These are phyloP conservation scores for Dallia pectoralis DNA, from an alignment of 2,797 vertebrate species.

Conservation along the genomic window DNA sequence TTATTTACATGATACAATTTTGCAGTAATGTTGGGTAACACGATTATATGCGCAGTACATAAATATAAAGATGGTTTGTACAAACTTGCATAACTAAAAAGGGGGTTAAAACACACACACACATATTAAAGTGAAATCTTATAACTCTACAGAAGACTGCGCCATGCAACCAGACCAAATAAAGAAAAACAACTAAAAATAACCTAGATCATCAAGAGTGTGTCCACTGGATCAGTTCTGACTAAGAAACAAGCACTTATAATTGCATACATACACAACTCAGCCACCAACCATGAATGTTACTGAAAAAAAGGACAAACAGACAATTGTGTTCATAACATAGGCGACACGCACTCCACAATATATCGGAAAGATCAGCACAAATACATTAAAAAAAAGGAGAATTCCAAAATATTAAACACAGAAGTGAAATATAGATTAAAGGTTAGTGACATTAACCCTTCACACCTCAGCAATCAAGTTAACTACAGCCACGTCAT, in stretches of 20 bases:
- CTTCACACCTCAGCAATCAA: conserved; percentile 49
- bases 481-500: conserved; percentile 47
- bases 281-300: conserved; percentile 25
- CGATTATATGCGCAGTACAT: conserved; percentile 73
- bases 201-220: conserved; percentile 26
- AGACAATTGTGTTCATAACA: conserved; percentile 35
- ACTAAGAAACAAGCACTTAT: conserved; percentile 41
- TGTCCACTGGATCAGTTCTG: conserved; percentile 33
- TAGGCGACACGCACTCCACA: conserved; percentile 37
- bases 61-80: conserved; percentile 77
- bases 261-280: conserved; percentile 29
- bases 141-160: conserved; percentile 25
- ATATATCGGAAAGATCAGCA: conserved; percentile 36
- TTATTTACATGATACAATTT: conserved; percentile 77
- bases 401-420: conserved; percentile 45
- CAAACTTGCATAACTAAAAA: conserved; percentile 77
- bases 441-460: conserved; percentile 58
- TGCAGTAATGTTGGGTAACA: conserved; percentile 66
- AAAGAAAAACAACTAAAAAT: conserved; percentile 21
- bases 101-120: conserved; percentile 45
- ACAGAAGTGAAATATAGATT: conserved; percentile 46
- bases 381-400: conserved; percentile 50
- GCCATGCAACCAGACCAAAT: conserved; percentile 55
- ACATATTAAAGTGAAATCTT: conserved; percentile 40
- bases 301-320: conserved; percentile 30